phyloP scores from a whole-genome alignment of 2,113 vertebrate genomes.

The Esox niger region DNA sequence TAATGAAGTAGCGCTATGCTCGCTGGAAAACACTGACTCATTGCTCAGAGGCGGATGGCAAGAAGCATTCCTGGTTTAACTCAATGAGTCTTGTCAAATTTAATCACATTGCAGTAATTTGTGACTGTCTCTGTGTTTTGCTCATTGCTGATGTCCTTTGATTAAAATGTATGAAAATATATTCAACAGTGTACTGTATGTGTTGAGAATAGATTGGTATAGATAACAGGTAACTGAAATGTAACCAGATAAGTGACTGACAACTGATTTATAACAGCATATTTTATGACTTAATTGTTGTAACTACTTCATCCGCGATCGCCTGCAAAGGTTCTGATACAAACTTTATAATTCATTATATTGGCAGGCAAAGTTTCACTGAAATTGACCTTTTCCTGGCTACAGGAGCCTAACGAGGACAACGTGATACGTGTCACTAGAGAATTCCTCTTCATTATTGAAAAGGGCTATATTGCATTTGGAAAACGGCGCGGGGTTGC shows the following conservation, averaged over 20 bases:
- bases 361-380: neutral
- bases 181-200: too few relatives aligned
- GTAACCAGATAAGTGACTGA: too few relatives aligned
- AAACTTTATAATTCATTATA: conserved; percentile 15
- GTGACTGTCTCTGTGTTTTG: conserved; percentile 19
- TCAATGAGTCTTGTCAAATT: conserved; percentile 34
- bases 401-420: conserved; percentile 29
- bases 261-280: too few relatives aligned
- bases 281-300: neutral
- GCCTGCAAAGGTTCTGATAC: conserved; percentile 5
- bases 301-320: neutral
- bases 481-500: conserved; percentile 20
- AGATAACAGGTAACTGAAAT: too few relatives aligned
- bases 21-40: conserved; percentile 18
- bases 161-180: neutral
- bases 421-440: conserved; percentile 7
- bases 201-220: too few relatives aligned
- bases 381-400: conserved; percentile 30
- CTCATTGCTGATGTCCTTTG: neutral
- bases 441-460: conserved; percentile 14
- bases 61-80: conserved; percentile 22
- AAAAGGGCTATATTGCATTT: conserved; percentile 30
- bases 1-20: conserved; percentile 30
- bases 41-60: conserved; percentile 5
- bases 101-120: conserved; percentile 38